Base-by-base conservation (phyloP, 1,140 invertebrate genomes). In the Drosophila willistoni region DNA sequence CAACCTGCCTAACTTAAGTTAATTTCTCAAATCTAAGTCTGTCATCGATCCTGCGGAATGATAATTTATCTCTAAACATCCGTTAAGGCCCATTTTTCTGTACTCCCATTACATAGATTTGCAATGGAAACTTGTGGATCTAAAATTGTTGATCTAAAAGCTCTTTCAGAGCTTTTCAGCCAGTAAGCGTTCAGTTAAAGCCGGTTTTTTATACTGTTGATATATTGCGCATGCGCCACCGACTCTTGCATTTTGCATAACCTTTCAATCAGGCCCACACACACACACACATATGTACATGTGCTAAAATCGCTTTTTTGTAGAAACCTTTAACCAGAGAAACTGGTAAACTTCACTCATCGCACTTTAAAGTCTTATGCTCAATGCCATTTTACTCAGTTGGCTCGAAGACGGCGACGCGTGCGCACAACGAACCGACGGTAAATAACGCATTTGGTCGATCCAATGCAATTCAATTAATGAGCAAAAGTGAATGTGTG, bases 161-260 rank as follows among this genome's bases (percentile, higher is more conserved):
- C 44, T 51, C 44, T n/a, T 14, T 9, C 0, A 7, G 7, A 79
- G 78, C 77, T 81, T 77, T 76, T 12, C 1, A 7, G 5, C 55
- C 9, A 1, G 56, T 7, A 33, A 39, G 2, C 64, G 54, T 39
- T 6, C 1, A 9, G 4, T 22, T 14, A 34, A 77, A 79, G 77
- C 77, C 71, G 77, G 77, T 80, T 80, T 79, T 29, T 19, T 12
- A 73, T 63, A 51, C 64, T 75, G 34, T 47, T 59, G 65, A 55
- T 19, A n/a, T 68, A 68, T 80, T 86, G 72, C 79, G 82, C 72
- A 81, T 81, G 82, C 79, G 82, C 69, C 57, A 60, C 67, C 67
- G 51, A 41, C 47, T 67, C 42, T 44, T 87, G 83, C 83, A 87
- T 71, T 80, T 87, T 64, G 64, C 67, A 66, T 75, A 77, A 71